A percentile compares a stretch with the other conserved stretches of the same genome.
These are phyloP conservation scores for Brotula barbata DNA, from an alignment of 2,797 vertebrate genomes.

Conservation along the genomic window DNA sequence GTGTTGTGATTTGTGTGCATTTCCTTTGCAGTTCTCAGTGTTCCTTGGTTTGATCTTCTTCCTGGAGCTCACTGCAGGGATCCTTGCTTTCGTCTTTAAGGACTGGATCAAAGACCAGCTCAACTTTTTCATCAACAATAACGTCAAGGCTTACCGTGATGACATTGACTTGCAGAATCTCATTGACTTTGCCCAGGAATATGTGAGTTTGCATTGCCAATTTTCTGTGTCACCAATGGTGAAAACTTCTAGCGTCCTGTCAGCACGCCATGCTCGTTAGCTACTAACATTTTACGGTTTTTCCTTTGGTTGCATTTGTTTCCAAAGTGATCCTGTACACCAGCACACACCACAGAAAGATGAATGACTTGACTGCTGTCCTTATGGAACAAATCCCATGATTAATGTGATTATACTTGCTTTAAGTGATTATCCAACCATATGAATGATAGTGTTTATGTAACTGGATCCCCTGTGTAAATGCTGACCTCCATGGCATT, in stretches of 20 bases:
- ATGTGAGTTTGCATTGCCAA: conserved; percentile 79
- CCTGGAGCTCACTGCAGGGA: conserved; percentile 90
- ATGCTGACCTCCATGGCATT: too few relatives aligned
- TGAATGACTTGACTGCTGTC: conserved; percentile 16
- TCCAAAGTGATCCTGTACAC: conserved; percentile 7
- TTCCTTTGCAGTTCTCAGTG: conserved; percentile 85
- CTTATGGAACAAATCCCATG: conserved; percentile 28
- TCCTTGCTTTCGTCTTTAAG: conserved; percentile 93
- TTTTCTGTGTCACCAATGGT: not conserved
- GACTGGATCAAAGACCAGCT: conserved; percentile 97
- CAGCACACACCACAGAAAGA: conserved; percentile 4
- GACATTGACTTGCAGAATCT: conserved; percentile 96
- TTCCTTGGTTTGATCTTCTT: conserved; percentile 95
- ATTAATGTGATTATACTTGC: conserved; percentile 44
- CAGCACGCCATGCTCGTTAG: not conserved
- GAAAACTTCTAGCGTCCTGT: not conserved
- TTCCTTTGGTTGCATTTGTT: conserved; percentile 1
- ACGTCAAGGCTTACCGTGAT: conserved; percentile 93
- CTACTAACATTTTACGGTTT: conserved; percentile 1
- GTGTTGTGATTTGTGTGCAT: conserved; percentile 12
- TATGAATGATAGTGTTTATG: conserved; percentile 48
- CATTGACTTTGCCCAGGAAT: conserved; percentile 95
- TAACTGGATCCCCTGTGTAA: conserved; percentile 52
- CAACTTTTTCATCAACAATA: conserved; percentile 95
- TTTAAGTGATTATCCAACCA: conserved; percentile 56